Conservation (phyloP, 1,140 invertebrate species). For the Hypothenemus hampei region DNA sequence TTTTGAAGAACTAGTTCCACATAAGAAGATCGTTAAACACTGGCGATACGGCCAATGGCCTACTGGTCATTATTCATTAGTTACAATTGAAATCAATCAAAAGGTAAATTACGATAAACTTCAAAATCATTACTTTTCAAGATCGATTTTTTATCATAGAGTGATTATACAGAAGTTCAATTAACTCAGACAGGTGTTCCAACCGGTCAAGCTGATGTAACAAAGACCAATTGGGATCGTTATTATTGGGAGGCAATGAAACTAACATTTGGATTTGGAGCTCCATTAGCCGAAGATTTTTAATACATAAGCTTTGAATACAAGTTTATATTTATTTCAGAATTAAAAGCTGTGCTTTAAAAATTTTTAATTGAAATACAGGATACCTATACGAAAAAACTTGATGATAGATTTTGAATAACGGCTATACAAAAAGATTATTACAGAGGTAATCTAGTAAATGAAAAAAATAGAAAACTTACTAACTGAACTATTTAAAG, state of each 20-base stretch:
- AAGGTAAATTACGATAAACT: conserved; percentile 51
- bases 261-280: conserved; percentile 86
- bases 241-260: conserved; percentile 94
- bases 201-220: conserved; percentile 69
- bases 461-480: no score
- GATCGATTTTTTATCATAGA: conserved; percentile 45
- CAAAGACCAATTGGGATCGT: conserved; percentile 80
- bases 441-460: no score
- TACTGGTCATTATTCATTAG: conserved; percentile 82
- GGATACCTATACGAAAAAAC: no score
- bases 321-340: no score
- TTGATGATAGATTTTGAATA: no score
- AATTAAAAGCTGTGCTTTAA: no score
- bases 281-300: conserved; percentile 46
- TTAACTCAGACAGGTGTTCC: conserved; percentile 80
- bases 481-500: no score
- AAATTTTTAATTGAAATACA: no score
- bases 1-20: conserved; percentile 79
- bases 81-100: conserved; percentile 78
- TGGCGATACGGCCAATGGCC: conserved; percentile 97
- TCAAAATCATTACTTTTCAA: neutral
- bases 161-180: conserved; percentile 75
- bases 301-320: no score
- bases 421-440: no score
- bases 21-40: conserved; percentile 81